Conservation (phyloP, 1,140 invertebrate species). For the Matsumurasca onukii region DNA sequence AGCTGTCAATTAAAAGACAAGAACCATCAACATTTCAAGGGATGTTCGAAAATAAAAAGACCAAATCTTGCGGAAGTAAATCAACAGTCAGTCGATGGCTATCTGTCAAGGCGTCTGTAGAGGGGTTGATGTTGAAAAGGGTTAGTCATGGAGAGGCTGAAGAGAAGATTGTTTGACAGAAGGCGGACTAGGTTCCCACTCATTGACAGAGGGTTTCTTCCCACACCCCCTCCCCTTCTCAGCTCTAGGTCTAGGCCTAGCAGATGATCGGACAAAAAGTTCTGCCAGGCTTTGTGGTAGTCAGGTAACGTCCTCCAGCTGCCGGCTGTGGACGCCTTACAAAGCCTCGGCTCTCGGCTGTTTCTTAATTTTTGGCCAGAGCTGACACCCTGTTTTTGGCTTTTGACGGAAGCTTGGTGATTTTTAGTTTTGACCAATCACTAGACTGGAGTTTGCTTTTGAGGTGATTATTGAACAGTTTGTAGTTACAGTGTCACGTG, state of each 20-base stretch:
- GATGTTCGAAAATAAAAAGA: not conserved
- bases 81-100: not conserved
- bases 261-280: slow-evolving; percentile 25
- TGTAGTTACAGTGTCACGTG: too few species aligned
- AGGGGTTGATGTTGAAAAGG: not conserved
- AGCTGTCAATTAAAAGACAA: too few species aligned
- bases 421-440: too few species aligned
- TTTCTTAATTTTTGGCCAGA: too few species aligned
- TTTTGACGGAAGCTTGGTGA: too few species aligned
- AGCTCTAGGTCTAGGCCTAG: too few species aligned
- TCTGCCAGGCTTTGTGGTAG: slow-evolving; percentile 9
- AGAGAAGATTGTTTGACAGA: slow-evolving; percentile 20
- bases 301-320: slow-evolving; percentile 12
- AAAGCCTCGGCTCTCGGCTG: not conserved
- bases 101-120: not conserved
- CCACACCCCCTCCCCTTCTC: slow-evolving; percentile 17
- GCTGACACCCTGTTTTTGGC: too few species aligned
- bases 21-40: not conserved
- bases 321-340: not conserved
- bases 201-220: slow-evolving; percentile 21
- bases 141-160: not conserved
- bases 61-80: not conserved
- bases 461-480: too few species aligned
- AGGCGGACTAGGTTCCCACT: not conserved
- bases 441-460: too few species aligned